Conservation (phyloP, 2,888 invertebrate genomes). For the Bellardia pandia region DNA sequence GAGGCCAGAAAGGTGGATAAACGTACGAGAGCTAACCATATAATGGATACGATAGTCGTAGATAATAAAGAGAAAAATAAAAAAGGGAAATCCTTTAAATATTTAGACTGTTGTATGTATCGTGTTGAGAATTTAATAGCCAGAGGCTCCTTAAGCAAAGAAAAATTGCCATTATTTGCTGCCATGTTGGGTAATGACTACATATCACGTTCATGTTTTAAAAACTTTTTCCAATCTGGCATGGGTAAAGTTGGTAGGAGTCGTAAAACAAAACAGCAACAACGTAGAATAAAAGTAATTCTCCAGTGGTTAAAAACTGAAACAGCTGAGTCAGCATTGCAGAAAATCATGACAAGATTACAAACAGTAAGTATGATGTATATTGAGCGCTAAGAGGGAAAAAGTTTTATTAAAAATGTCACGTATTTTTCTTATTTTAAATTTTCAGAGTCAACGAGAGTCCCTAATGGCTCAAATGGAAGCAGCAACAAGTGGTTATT, state of each 20-base stretch:
- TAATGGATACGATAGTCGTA: slow-evolving; percentile 76
- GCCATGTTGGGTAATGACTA: slow-evolving; percentile 96
- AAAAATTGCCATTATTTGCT: slow-evolving; percentile 91
- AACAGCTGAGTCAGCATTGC: slow-evolving; percentile 88
- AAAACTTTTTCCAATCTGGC: slow-evolving; percentile 88
- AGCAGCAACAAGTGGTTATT: slow-evolving; percentile 88
- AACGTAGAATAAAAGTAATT: slow-evolving; percentile 89
- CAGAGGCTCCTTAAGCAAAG: slow-evolving; percentile 87
- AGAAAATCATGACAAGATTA: slow-evolving; percentile 87
- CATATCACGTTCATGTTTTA: slow-evolving; percentile 88
- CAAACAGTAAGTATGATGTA: slow-evolving; percentile 83
- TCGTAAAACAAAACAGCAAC: slow-evolving; percentile 85
- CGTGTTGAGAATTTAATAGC: slow-evolving; percentile 88
- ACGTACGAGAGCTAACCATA: slow-evolving; percentile 78
- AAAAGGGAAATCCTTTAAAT: slow-evolving; percentile 79
- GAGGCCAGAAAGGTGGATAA: slow-evolving; percentile 81
- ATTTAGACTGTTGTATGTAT: slow-evolving; percentile 89
- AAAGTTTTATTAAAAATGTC: no score
- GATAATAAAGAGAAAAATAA: slow-evolving; percentile 72
- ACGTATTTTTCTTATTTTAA: not conserved
- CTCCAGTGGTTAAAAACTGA: slow-evolving; percentile 91
- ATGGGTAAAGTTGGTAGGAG: slow-evolving; percentile 79
- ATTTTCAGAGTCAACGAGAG: slow-evolving; percentile 83
- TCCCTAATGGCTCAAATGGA: slow-evolving; percentile 86
- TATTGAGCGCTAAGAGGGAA: no score